Base-by-base conservation (phyloP, 2,113 vertebrate genomes). In the Edolisoma coerulescens region DNA sequence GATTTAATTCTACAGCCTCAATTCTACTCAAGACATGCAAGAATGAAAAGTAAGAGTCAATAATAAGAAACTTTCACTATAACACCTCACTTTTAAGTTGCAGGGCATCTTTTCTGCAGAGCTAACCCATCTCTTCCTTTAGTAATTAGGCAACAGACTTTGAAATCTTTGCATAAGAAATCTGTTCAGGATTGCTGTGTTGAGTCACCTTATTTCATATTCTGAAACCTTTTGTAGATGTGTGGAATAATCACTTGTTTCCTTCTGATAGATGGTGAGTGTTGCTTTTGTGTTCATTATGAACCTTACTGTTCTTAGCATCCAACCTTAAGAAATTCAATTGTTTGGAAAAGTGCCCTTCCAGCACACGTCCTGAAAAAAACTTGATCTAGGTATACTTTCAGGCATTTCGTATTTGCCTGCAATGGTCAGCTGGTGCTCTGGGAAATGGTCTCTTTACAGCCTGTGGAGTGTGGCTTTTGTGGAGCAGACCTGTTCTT, bases 21-120 rank as follows among this genome's bases (percentile, higher is more conserved):
- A 8, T 96, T 97, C 97, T 98, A 98, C 60, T 98, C 98, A 5
- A 97, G 98, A 90, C 97, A 98, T 3, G 83, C 96, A 92, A 93
- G 94, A 68, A 93, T 94, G 37, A 96, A 96, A 98, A 97, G 98
- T 98, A 98, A 98, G 97, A 88, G 18, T 59, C 32, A 18, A 35
- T 65, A 49, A 18, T 32, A 53, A 70, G 39, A 79, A 67, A 44
- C 11, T 80, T 89, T 26, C 7, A 32, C 16, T 13, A 1, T 44
- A 84, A 13, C 4, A 37, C 23, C 32, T 60, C 1, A 56, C 64
- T 88, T 93, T 88, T 27, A 89, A 84, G 28, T 68, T 84, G 47
- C 42, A 41, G 30, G n/a, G 54, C 17, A 67, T 42, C 39, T 81
- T 81, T 92, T 86, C 65, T 86, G 60, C 50, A 74, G 42, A 54